Conservation (phyloP, 2,888 invertebrate genomes). For the Drosophila mulleri region DNA sequence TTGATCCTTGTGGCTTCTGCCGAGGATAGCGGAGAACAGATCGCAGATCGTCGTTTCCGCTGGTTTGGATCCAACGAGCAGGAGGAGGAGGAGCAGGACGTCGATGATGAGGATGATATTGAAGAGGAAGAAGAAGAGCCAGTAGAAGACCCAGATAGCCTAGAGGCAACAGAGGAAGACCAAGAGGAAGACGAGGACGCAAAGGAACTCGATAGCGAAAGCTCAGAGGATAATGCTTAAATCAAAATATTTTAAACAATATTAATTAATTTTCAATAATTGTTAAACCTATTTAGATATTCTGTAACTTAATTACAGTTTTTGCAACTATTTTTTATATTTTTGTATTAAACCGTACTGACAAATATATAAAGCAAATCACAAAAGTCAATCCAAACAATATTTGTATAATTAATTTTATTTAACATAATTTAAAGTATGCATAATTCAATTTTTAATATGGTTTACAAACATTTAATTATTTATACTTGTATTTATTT, state of each 20-base stretch:
- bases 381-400: not conserved
- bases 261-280: slow-evolving; percentile 18
- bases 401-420: slow-evolving; percentile 78
- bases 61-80: slow-evolving; percentile 56
- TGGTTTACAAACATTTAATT: slow-evolving; percentile 77
- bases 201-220: slow-evolving; percentile 9
- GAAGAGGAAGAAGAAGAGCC: not conserved
- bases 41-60: slow-evolving; percentile 71
- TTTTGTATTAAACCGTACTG: not conserved
- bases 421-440: slow-evolving; percentile 79
- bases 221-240: slow-evolving; percentile 14
- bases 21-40: slow-evolving; percentile 27
- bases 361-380: not conserved
- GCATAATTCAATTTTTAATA: slow-evolving; percentile 75
- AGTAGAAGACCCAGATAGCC: not conserved
- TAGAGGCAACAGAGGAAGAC: not conserved
- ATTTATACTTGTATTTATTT: slow-evolving; percentile 59
- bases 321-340: not conserved
- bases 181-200: not conserved
- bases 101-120: not conserved
- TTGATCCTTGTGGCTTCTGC: slow-evolving; percentile 43
- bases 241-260: not conserved
- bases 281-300: slow-evolving; percentile 20
- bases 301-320: not conserved
- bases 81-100: slow-evolving; percentile 22